phyloP scores from a whole-genome alignment of 2,888 invertebrate genomes.

The Lepidonotus clava region DNA sequence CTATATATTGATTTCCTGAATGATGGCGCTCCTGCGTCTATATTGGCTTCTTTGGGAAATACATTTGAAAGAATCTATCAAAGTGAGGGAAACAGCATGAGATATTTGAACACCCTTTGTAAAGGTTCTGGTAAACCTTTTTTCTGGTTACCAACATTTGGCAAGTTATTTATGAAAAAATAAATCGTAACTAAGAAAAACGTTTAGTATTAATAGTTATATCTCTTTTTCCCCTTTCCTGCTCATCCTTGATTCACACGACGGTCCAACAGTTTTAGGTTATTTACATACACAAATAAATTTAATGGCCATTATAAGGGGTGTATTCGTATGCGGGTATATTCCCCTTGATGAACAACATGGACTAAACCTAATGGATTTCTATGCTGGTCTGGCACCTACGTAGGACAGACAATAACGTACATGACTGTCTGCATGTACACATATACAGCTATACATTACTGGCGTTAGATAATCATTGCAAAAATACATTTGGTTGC shows the following conservation, averaged over 20 bases:
- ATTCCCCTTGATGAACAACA: not conserved
- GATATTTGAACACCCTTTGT: not conserved
- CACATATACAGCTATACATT: not conserved
- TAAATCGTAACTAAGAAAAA: too few relatives aligned
- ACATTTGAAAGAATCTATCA: too few relatives aligned
- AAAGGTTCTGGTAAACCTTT: too few relatives aligned
- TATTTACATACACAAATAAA: not conserved
- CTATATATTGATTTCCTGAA: too few relatives aligned
- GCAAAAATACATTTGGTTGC: conserved; percentile 22
- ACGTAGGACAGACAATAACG: not conserved
- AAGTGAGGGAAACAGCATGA: conserved; percentile 16
- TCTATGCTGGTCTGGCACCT: not conserved
- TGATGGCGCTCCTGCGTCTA: too few relatives aligned
- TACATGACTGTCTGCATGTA: not conserved
- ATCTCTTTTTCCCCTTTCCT: too few relatives aligned
- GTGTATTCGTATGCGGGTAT: not conserved
- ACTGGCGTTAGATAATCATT: not conserved
- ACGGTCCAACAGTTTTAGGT: not conserved
- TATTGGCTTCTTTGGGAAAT: too few relatives aligned
- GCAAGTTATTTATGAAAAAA: too few relatives aligned
- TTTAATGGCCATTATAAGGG: not conserved
- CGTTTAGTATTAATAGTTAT: too few relatives aligned
- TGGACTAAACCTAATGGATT: conserved; percentile 9
- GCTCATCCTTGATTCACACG: too few relatives aligned
- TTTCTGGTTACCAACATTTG: too few relatives aligned